These are phyloP conservation scores for Anaspis maculata DNA, from an alignment of 2,888 invertebrate genomes.

Conservation along the genomic window DNA sequence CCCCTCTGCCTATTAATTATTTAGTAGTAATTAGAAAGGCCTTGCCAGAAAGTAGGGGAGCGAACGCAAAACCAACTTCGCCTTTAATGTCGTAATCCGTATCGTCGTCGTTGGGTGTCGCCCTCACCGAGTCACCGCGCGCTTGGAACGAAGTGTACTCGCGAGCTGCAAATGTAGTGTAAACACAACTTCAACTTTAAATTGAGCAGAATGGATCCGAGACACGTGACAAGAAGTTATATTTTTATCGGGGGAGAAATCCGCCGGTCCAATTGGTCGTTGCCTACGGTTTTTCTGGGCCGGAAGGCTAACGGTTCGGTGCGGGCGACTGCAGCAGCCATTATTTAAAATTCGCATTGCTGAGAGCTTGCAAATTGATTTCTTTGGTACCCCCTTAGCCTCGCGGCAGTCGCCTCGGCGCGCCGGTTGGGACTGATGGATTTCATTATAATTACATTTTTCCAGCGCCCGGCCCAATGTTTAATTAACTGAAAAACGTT, in stretches of 20 bases:
- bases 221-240: conserved; percentile 41
- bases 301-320: conserved; percentile 15
- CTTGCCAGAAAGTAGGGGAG: conserved; percentile 20
- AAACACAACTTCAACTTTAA: conserved; percentile 40
- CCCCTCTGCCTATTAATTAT: conserved; percentile 24
- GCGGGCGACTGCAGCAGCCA: conserved; percentile 30
- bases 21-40: conserved; percentile 32
- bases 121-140: too few species aligned
- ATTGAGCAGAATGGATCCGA: conserved; percentile 40
- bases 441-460: conserved; percentile 42
- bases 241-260: conserved; percentile 34
- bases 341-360: conserved; percentile 40
- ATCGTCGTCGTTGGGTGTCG: conserved; percentile 27
- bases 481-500: conserved; percentile 37
- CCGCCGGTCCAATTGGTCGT: conserved; percentile 19
- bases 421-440: conserved; percentile 33
- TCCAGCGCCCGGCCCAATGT: conserved; percentile 29
- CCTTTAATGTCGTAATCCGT: conserved; percentile 30
- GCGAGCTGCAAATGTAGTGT: conserved; percentile 38
- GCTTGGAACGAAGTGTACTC: conserved; percentile 18
- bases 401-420: conserved; percentile 14
- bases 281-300: conserved; percentile 14
- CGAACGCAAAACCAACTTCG: conserved; percentile 18
- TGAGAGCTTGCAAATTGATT: conserved; percentile 41
- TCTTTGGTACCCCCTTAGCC: conserved; percentile 29